Evolutionary conservation across 2,797 vertebrate genomes (phyloP).

Genomic region (Podargus strigoides): DNA sequence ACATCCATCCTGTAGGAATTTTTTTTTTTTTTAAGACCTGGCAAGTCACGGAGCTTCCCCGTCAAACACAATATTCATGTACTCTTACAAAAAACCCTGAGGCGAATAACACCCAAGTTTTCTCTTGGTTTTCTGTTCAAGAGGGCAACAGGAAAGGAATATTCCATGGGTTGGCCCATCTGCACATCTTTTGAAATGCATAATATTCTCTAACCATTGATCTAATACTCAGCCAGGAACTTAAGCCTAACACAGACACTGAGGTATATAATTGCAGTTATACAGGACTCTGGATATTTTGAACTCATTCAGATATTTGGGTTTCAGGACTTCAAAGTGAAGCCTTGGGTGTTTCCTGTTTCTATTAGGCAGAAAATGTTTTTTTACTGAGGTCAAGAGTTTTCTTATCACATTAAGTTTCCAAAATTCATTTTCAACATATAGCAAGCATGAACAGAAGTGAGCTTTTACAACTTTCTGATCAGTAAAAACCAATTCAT

Average conservation of each 20-base stretch:
- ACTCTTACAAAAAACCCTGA: not conserved
- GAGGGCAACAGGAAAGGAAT: not conserved
- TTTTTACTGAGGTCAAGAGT: not conserved
- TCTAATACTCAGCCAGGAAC: not conserved
- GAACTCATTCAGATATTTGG: not conserved
- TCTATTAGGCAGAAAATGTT: not conserved
- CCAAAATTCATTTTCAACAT: not conserved
- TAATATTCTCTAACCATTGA: not conserved
- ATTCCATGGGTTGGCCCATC: not conserved
- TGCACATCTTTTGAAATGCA: not conserved
- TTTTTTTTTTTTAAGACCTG: not conserved
- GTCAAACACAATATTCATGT: not conserved
- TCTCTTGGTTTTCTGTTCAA: not conserved
- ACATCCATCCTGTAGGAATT: not conserved
- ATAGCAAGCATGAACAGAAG: not conserved
- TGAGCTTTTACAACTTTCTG: not conserved
- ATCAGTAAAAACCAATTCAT: not conserved
- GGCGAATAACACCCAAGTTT: not conserved
- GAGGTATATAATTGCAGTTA: not conserved
- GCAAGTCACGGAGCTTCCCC: not conserved
- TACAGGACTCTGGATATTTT: not conserved
- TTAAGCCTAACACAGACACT: not conserved
- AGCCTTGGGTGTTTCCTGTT: slow-evolving; percentile 4
- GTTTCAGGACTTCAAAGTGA: slow-evolving; percentile 15
- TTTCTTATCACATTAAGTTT: not conserved